Base-by-base conservation (phyloP, 2,797 vertebrate species). In the Lepus oiostolus region DNA sequence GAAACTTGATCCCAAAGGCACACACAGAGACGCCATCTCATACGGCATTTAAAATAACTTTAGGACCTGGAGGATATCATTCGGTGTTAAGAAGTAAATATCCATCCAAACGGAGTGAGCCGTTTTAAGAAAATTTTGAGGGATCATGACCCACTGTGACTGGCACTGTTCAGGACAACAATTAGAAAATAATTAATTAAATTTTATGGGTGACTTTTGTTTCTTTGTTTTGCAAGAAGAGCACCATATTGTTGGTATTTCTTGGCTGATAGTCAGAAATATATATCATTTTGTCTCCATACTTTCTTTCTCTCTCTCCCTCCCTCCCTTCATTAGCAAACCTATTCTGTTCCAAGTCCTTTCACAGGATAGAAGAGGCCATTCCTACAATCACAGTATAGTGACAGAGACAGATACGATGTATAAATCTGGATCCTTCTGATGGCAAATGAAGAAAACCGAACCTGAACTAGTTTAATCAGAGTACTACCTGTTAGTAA, bases 31-130 rank as follows among this genome's bases (percentile, higher is more conserved):
- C 0, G 4, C 92, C 85, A 85, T 76, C 79, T 90, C 74, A 72
- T 65, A 74, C 30, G 42, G 63, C 93, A 79, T 90, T 84, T 93
- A 92, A 96, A 92, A 74, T 88, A 87, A 93, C 85, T 83, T 79
- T 75, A 85, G 83, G 72, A 52, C 54, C 95, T 96, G 92, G 32
- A 88, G 54, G 75, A 72, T 93, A 90, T 89, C 81, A 91, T 80
- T 92, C 91, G 81, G 95, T 93, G 93, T 95, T 93, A 96, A 91
- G 90, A 89, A 79, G 90, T 92, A 96, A 96, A 90, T 88, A 74
- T 67, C n/a, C 68, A 84, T 35, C 17, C 87, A 71, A 58, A 1
- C n/a, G 65, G 8, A 72, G 5, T 19, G 91, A 96, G 52, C 38
- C 2, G 47, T 14, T 28, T 65, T 80, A 70, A 24, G 58, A 16